Evolutionary conservation across 37 sponge, comb jelly and placozoan genomes (phyloP).

Genomic region (Theonella swinhoei): DNA sequence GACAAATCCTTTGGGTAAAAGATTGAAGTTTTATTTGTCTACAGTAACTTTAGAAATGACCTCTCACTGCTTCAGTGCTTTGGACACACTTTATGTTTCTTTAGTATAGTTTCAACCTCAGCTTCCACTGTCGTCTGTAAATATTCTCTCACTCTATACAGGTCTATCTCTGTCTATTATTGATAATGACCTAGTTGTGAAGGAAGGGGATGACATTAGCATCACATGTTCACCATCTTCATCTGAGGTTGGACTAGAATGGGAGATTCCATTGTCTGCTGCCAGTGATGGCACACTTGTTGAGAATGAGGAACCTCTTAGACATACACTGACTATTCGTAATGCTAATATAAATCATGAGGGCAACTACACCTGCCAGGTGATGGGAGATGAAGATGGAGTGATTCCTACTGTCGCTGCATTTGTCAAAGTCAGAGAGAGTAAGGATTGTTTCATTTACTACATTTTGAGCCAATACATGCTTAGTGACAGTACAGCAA

Average conservation of each 20-base stretch:
- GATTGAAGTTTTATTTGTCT: neutral
- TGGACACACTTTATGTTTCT: no score
- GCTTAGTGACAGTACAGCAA: no score
- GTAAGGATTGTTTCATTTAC: neutral
- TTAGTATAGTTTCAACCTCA: no score
- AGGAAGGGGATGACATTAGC: neutral
- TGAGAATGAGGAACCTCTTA: neutral
- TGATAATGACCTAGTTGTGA: neutral
- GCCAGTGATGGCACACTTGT: neutral
- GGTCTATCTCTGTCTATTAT: neutral
- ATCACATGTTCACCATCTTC: neutral
- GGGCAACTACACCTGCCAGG: neutral
- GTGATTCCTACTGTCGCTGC: neutral
- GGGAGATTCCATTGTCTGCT: neutral
- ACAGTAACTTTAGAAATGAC: no score
- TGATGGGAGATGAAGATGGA: neutral
- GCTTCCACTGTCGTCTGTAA: no score
- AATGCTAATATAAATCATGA: neutral
- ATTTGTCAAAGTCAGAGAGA: neutral
- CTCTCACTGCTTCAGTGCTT: no score
- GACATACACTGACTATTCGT: neutral
- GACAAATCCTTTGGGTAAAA: neutral
- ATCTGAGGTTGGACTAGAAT: neutral
- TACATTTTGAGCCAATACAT: no score
- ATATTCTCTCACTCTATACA: no score